These are phyloP conservation scores for Pituophis catenifer DNA, from an alignment of 2,113 vertebrate genomes.

Conservation along the genomic window DNA sequence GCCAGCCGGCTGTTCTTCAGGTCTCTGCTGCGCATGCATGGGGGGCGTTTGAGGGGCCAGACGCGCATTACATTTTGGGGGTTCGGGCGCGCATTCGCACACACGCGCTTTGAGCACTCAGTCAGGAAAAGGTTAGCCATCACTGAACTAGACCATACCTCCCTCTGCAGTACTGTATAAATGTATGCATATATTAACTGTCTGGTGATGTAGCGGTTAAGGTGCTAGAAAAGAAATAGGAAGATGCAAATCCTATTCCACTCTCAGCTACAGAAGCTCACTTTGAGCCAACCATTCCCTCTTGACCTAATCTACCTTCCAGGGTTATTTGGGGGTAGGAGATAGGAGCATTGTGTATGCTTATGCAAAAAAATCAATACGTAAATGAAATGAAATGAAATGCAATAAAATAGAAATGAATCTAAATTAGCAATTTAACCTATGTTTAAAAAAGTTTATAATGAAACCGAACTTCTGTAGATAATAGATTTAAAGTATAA, in stretches of 20 bases:
- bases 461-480: background rate
- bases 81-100: no score
- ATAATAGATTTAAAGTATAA: no score
- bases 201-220: background rate
- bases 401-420: background rate
- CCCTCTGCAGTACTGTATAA: background rate
- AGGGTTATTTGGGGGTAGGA: background rate
- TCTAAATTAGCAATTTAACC: background rate
- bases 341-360: background rate
- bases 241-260: background rate
- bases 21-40: no score
- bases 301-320: background rate
- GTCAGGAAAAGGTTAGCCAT: no score
- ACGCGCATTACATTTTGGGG: no score
- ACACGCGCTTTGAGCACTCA: no score
- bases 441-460: background rate
- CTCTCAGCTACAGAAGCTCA: background rate
- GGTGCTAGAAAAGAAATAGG: background rate
- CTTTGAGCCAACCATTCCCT: background rate
- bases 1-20: no score
- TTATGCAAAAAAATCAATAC: background rate
- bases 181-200: background rate
- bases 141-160: no score
- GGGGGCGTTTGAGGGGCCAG: no score
- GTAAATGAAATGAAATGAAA: background rate